These are phyloP conservation scores for Onychomys torridus DNA, from an alignment of 2,797 vertebrate species.

Conservation along the genomic window DNA sequence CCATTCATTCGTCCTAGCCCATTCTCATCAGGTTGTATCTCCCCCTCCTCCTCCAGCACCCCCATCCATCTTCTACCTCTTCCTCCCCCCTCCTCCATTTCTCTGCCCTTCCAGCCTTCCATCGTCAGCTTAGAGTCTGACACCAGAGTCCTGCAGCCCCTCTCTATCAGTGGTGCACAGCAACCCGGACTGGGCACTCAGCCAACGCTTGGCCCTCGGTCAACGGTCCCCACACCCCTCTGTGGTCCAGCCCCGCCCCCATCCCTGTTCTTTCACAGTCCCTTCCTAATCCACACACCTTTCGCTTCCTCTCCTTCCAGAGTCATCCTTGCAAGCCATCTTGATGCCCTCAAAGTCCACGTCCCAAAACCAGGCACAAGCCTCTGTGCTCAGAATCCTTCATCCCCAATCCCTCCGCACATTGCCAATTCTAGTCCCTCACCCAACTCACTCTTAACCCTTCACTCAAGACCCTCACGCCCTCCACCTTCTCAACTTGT, in stretches of 20 bases:
- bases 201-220: neutral
- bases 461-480: neutral
- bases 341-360: neutral
- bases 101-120: neutral
- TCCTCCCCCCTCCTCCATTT: neutral
- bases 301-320: neutral
- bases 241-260: too few relatives aligned
- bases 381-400: neutral
- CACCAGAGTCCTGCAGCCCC: neutral
- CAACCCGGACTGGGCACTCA: neutral
- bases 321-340: neutral
- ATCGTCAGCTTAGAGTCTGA: neutral
- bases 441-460: neutral
- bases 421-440: neutral
- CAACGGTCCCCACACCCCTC: neutral
- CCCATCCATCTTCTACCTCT: neutral
- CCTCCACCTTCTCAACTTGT: neutral
- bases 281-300: neutral
- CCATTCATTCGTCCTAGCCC: neutral
- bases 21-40: neutral
- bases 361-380: neutral
- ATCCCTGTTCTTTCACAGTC: neutral
- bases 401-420: neutral
- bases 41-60: rapidly evolving
- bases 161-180: neutral